phyloP scores from a whole-genome alignment of 2,888 invertebrate species.

The Therioaphis trifolii region DNA sequence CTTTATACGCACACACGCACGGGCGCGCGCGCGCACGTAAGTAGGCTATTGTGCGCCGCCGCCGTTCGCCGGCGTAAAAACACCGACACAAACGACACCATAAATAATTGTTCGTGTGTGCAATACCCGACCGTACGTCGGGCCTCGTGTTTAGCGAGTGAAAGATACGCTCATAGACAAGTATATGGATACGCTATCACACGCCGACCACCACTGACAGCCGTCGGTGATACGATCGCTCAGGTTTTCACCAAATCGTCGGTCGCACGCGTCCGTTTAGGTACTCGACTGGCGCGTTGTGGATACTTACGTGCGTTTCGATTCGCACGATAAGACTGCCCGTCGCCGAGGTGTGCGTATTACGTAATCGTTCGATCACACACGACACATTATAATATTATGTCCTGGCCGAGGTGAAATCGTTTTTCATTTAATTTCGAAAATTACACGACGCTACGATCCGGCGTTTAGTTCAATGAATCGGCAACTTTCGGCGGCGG shows the following conservation, averaged over 20 bases:
- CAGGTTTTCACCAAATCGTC: constrained; percentile 47
- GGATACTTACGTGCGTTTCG: constrained; percentile 24
- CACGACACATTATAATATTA: not conserved
- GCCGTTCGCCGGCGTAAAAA: constrained; percentile 38
- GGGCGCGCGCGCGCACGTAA: constrained; percentile 17
- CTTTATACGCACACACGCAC: not conserved
- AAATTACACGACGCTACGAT: no score
- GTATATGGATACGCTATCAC: no score
- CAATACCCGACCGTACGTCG: constrained; percentile 39
- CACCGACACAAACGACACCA: constrained; percentile 52
- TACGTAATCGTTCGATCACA: not conserved
- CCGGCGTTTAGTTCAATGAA: no score
- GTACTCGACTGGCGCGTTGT: not conserved
- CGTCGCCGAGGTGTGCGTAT: not conserved
- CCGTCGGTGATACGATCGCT: constrained; percentile 36
- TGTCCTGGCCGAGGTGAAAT: no score
- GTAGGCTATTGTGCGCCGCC: constrained; percentile 55
- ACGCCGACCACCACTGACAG: not conserved
- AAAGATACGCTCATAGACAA: constrained; percentile 15
- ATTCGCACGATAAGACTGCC: constrained; percentile 14
- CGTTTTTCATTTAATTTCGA: no score
- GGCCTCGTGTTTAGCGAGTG: constrained; percentile 26
- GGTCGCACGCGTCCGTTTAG: not conserved
- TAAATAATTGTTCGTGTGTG: constrained; percentile 57
- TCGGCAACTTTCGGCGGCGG: no score